Evolutionary conservation across 1,140 invertebrate species (phyloP).

Genomic region (Platyura marginata): DNA sequence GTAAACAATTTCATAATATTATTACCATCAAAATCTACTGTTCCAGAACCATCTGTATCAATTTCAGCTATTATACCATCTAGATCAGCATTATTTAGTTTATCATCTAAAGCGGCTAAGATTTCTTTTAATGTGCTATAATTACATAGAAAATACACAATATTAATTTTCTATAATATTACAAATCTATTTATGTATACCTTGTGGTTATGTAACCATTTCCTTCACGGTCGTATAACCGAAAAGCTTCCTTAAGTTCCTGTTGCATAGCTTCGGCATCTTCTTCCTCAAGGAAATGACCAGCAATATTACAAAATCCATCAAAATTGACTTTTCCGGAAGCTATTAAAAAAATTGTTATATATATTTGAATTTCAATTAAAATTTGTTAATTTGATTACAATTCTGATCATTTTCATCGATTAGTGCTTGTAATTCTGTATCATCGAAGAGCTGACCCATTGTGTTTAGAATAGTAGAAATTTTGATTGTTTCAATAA

Average conservation of each 20-base stretch:
- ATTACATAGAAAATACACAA: slow-evolving; percentile 10
- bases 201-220: slow-evolving; percentile 84
- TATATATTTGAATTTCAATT: not conserved
- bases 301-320: slow-evolving; percentile 76
- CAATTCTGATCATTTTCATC: slow-evolving; percentile 70
- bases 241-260: slow-evolving; percentile 86
- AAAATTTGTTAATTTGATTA: too few species aligned
- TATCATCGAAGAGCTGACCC: slow-evolving; percentile 80
- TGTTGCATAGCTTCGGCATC: slow-evolving; percentile 86
- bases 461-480: slow-evolving; percentile 85
- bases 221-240: slow-evolving; percentile 56
- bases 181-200: not conserved
- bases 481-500: slow-evolving; percentile 76
- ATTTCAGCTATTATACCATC: slow-evolving; percentile 88
- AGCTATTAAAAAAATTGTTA: slow-evolving; percentile 22
- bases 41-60: slow-evolving; percentile 83
- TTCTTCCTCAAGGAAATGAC: slow-evolving; percentile 77
- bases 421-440: slow-evolving; percentile 64
- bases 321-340: slow-evolving; percentile 85
- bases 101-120: slow-evolving; percentile 75
- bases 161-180: not conserved
- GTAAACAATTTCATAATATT: slow-evolving; percentile 6
- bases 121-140: slow-evolving; percentile 67
- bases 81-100: slow-evolving; percentile 60
- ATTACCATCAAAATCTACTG: slow-evolving; percentile 72